These are phyloP conservation scores for Catamblyrhynchus diadema DNA, from an alignment of 2,797 vertebrate species.

Conservation along the genomic window DNA sequence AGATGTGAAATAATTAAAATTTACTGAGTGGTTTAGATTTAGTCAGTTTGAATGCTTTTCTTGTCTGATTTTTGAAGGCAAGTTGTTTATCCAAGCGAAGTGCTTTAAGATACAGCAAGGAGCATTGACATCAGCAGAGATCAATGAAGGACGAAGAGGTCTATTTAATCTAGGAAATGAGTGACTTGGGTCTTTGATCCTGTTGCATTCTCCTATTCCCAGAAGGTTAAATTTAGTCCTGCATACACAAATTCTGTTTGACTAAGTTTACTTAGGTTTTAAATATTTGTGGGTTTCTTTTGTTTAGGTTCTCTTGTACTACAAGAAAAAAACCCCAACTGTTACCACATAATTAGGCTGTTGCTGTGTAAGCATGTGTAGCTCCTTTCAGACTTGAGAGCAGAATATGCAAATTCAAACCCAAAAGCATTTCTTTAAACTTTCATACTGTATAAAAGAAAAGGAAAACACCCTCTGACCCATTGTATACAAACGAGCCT, in stretches of 20 bases:
- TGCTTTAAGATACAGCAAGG: slow-evolving; percentile 42
- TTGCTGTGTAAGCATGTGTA: slow-evolving; percentile 48
- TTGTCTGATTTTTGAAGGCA: slow-evolving; percentile 52
- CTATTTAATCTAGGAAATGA: slow-evolving; percentile 69
- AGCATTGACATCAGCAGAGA: slow-evolving; percentile 52
- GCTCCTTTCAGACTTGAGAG: slow-evolving; percentile 23
- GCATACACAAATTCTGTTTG: slow-evolving; percentile 59
- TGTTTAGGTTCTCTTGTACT: slow-evolving; percentile 56
- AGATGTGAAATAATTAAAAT: background rate
- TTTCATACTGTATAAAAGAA: background rate
- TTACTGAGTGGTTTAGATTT: background rate
- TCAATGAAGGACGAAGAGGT: slow-evolving; percentile 28
- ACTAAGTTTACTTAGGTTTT: slow-evolving; percentile 56
- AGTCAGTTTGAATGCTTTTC: background rate
- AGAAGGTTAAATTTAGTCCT: slow-evolving; percentile 63
- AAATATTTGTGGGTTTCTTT: slow-evolving; percentile 66
- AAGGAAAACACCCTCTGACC: background rate
- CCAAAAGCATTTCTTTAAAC: slow-evolving; percentile 20
- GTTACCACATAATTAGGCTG: slow-evolving; percentile 56
- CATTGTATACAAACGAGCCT: background rate
- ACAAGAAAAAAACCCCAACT: background rate
- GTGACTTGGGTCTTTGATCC: slow-evolving; percentile 70
- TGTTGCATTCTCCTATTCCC: slow-evolving; percentile 48
- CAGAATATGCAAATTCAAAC: slow-evolving; percentile 49
- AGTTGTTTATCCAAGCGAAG: slow-evolving; percentile 51